These are phyloP conservation scores for Calameuta filiformis DNA, from an alignment of 2,888 invertebrate species.

Conservation along the genomic window DNA sequence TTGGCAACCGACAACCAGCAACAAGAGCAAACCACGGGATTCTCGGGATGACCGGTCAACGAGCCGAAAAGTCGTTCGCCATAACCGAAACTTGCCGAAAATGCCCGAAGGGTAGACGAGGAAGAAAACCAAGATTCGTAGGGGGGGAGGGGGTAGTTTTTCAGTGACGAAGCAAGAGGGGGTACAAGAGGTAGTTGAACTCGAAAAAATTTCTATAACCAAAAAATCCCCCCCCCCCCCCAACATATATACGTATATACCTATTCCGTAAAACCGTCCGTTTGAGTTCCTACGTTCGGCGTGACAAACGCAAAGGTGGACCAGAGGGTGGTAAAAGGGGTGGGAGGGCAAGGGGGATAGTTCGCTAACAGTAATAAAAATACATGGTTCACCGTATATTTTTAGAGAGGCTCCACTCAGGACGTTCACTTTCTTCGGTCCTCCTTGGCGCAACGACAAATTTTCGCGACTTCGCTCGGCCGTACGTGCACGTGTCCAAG, in stretches of 20 bases:
- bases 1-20: too few species aligned
- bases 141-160: not conserved
- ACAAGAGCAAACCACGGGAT: too few species aligned
- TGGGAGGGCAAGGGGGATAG: too few species aligned
- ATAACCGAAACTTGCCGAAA: too few species aligned
- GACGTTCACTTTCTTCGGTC: not conserved
- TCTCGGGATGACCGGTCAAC: too few species aligned
- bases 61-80: too few species aligned
- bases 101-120: too few species aligned
- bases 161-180: not conserved
- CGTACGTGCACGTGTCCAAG: conserved; percentile 15
- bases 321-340: not conserved
- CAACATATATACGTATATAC: not conserved
- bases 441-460: conserved; percentile 61
- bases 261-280: not conserved
- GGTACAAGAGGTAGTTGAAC: not conserved
- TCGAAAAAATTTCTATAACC: not conserved
- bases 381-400: not conserved
- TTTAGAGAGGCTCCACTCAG: not conserved
- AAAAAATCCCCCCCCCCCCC: too few species aligned
- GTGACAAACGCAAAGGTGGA: not conserved
- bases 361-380: not conserved
- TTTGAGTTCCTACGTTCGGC: not conserved
- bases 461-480: conserved; percentile 32
- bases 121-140: too few species aligned